Evolutionary conservation across 2,888 invertebrate species (phyloP).

Genomic region (Caenorhabditis wallacei): DNA sequence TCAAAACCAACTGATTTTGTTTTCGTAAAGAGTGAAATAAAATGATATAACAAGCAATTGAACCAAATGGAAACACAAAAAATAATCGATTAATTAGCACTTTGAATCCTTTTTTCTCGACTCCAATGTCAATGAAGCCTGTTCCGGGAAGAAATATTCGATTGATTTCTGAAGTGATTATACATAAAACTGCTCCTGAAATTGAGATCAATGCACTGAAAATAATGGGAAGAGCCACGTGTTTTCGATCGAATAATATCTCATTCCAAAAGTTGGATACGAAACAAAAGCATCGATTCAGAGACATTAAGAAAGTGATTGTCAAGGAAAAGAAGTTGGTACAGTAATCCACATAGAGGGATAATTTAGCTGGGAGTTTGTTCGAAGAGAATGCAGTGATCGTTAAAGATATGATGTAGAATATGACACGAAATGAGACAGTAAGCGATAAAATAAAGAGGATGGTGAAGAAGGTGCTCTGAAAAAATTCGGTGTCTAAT

Average conservation of each 20-base stretch:
- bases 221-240: not conserved
- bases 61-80: constrained; percentile 18
- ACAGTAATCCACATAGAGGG: constrained; percentile 51
- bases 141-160: not conserved
- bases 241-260: constrained; percentile 16
- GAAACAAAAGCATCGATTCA: constrained; percentile 47
- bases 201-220: constrained; percentile 5
- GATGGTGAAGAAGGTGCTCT: constrained; percentile 33
- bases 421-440: constrained; percentile 24
- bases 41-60: constrained; percentile 11
- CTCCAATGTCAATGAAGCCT: constrained; percentile 31
- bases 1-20: not conserved
- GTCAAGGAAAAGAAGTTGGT: constrained; percentile 40
- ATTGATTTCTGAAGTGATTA: constrained; percentile 4
- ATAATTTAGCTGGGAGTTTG: not conserved
- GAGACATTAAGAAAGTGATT: constrained; percentile 34
- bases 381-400: not conserved
- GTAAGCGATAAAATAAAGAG: constrained; percentile 26
- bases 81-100: constrained; percentile 12
- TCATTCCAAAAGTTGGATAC: not conserved
- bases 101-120: constrained; percentile 14
- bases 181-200: not conserved
- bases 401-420: constrained; percentile 5
- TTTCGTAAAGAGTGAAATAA: not conserved
- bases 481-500: not conserved